phyloP scores from a whole-genome alignment of 2,888 invertebrate species.

The Caenorhabditis sp. region DNA sequence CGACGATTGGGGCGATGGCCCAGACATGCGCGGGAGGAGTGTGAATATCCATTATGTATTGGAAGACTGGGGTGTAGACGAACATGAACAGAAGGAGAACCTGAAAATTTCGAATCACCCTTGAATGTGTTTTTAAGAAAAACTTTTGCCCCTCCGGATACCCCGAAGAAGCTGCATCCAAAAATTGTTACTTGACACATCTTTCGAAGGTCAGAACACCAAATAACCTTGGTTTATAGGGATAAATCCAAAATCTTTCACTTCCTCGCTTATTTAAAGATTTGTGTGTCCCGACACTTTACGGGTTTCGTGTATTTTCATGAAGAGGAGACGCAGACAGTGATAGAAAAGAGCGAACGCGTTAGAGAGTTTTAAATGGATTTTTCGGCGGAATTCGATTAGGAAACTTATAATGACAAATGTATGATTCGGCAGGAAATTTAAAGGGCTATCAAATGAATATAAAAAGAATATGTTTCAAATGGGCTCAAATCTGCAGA shows the following conservation, averaged over 20 bases:
- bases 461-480: too few relatives aligned
- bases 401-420: too few relatives aligned
- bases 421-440: too few relatives aligned
- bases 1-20: conserved; percentile 55
- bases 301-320: too few relatives aligned
- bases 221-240: not conserved
- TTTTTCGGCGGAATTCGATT: too few relatives aligned
- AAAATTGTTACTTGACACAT: not conserved
- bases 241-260: not conserved
- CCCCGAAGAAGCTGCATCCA: not conserved
- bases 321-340: too few relatives aligned
- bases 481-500: not conserved
- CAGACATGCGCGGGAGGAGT: conserved; percentile 66
- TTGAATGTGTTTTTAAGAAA: too few relatives aligned
- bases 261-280: too few relatives aligned
- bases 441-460: not conserved
- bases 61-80: conserved; percentile 68
- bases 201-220: not conserved
- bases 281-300: too few relatives aligned
- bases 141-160: not conserved
- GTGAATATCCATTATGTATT: conserved; percentile 69
- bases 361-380: too few relatives aligned
- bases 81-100: conserved; percentile 68
- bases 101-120: too few relatives aligned
- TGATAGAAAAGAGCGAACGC: too few relatives aligned